Conservation (phyloP, 2,797 vertebrate genomes). For the Balearica regulorum region DNA sequence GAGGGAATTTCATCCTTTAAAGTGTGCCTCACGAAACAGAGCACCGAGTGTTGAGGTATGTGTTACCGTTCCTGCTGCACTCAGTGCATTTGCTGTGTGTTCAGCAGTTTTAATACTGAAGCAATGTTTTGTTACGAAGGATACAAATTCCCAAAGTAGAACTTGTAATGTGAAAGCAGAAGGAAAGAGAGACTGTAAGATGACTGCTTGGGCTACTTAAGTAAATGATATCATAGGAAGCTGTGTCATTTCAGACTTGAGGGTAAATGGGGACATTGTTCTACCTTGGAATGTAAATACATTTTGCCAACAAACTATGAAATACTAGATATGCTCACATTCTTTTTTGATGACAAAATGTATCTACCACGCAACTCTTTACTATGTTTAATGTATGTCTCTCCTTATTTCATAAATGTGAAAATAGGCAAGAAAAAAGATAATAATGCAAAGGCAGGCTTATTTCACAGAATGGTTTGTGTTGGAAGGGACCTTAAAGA, state of each 20-base stretch:
- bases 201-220: not conserved
- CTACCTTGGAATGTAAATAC: not conserved
- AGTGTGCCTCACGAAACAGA: not conserved
- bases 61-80: not conserved
- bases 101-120: slow-evolving; percentile 20
- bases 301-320: not conserved
- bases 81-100: slow-evolving; percentile 41
- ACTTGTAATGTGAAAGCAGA: slow-evolving; percentile 10
- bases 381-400: not conserved
- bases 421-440: not conserved
- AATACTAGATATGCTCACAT: not conserved
- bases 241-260: not conserved
- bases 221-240: not conserved
- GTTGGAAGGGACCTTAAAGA: too few species aligned
- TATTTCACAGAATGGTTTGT: not conserved
- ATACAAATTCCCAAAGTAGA: not conserved
- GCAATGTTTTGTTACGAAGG: slow-evolving; percentile 43
- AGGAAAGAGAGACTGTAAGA: not conserved
- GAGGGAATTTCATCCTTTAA: not conserved
- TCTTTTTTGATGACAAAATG: not conserved
- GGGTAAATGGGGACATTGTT: not conserved
- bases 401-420: not conserved
- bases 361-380: not conserved
- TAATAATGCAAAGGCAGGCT: not conserved
- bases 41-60: not conserved